These are phyloP conservation scores for Anoplius nigerrimus DNA, from an alignment of 2,888 invertebrate species.

Conservation along the genomic window DNA sequence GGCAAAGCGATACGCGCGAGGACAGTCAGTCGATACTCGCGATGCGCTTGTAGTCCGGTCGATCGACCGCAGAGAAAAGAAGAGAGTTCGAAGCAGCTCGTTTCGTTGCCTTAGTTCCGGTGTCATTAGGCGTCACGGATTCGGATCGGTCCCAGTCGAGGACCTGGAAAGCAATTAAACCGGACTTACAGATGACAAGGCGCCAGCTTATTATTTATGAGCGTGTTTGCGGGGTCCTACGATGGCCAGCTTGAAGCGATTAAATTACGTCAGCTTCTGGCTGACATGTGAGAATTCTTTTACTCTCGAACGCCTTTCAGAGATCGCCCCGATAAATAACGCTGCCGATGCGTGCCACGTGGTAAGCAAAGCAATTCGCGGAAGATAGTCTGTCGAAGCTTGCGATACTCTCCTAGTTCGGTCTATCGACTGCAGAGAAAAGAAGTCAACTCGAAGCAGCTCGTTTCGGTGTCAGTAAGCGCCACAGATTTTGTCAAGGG, in stretches of 20 bases:
- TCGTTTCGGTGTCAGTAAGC: too few relatives aligned
- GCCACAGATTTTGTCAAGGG: too few relatives aligned
- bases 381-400: slow-evolving; percentile 1
- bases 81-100: background rate
- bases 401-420: background rate
- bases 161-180: too few relatives aligned
- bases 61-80: background rate
- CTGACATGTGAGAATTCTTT: background rate
- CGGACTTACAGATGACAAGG: too few relatives aligned
- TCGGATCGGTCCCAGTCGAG: too few relatives aligned
- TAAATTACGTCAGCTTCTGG: too few relatives aligned
- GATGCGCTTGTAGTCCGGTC: background rate
- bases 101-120: too few relatives aligned
- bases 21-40: background rate
- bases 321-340: slow-evolving; percentile 12
- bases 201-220: too few relatives aligned
- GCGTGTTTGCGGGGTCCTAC: too few relatives aligned
- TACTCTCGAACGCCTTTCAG: background rate
- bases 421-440: background rate
- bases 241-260: too few relatives aligned
- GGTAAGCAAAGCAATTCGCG: background rate
- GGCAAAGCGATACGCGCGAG: background rate
- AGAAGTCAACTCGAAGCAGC: background rate
- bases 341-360: slow-evolving; percentile 1
- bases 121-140: too few relatives aligned